phyloP scores from a whole-genome alignment of 2,888 invertebrate genomes.

The Neoaliturus tenellus region DNA sequence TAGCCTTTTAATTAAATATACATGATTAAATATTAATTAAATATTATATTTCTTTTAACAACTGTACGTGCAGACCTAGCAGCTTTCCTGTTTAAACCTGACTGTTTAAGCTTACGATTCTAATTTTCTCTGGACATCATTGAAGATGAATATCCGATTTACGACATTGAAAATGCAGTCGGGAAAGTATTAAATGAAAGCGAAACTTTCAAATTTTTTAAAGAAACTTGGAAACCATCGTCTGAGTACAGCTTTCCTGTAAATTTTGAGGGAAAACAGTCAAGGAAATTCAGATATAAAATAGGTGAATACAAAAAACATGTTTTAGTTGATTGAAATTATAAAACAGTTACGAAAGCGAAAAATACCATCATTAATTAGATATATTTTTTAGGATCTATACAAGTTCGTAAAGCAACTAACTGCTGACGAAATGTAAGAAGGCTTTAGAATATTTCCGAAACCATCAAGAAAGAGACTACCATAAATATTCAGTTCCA shows the following conservation, averaged over 20 bases:
- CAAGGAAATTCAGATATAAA: slow-evolving; percentile 35
- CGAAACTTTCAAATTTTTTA: neutral
- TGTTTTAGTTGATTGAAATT: too few relatives aligned
- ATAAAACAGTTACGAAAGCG: too few relatives aligned
- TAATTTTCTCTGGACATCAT: neutral
- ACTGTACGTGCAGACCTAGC: neutral
- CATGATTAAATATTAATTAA: too few relatives aligned
- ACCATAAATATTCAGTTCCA: slow-evolving; percentile 46
- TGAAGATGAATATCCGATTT: slow-evolving; percentile 8
- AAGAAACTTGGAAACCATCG: slow-evolving; percentile 37
- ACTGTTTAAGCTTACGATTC: slow-evolving; percentile 1
- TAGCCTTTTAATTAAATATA: too few relatives aligned
- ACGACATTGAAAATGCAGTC: slow-evolving; percentile 36
- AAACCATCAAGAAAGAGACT: slow-evolving; percentile 49
- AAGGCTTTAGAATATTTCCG: slow-evolving; percentile 41
- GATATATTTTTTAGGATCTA: slow-evolving; percentile 28
- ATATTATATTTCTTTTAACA: too few relatives aligned
- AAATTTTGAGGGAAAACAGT: slow-evolving; percentile 45
- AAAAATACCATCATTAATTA: neutral
- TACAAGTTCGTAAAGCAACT: slow-evolving; percentile 41
- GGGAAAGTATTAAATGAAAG: slow-evolving; percentile 29
- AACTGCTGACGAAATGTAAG: slow-evolving; percentile 47
- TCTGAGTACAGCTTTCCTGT: slow-evolving; percentile 40
- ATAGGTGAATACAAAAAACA: neutral
- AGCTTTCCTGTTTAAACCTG: neutral